A percentile compares a stretch with the other conserved stretches of the same genome.
These are phyloP conservation scores for Andrena haemorrhoa DNA, from an alignment of 2,888 invertebrate species.

Conservation along the genomic window DNA sequence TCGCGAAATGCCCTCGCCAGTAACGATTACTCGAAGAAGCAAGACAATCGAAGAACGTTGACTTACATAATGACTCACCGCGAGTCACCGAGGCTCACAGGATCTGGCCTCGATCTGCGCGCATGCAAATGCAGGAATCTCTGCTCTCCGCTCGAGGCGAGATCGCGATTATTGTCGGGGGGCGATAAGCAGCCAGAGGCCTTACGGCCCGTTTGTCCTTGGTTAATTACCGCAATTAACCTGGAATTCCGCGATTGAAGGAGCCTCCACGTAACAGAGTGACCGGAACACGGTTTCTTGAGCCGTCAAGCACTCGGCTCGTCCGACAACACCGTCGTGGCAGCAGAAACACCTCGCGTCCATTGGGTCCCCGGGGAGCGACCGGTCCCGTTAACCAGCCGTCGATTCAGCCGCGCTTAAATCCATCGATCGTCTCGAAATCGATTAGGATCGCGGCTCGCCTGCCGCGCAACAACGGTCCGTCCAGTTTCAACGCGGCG, in stretches of 20 bases:
- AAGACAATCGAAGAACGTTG: constrained; percentile 54
- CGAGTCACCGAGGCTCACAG: constrained; percentile 35
- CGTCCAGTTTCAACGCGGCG: too few relatives aligned
- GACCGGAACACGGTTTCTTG: constrained; percentile 29
- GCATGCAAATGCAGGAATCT: constrained; percentile 53
- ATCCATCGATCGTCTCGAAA: constrained; percentile 8
- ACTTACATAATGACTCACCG: constrained; percentile 68
- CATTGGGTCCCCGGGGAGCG: too few relatives aligned
- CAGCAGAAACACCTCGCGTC: background rate
- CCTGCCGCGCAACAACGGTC: too few relatives aligned
- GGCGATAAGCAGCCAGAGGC: constrained; percentile 23
- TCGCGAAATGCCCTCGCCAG: background rate
- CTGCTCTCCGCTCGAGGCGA: constrained; percentile 21
- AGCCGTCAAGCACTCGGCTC: background rate
- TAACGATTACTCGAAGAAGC: constrained; percentile 18
- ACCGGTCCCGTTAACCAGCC: constrained; percentile 35
- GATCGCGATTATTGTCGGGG: constrained; percentile 47
- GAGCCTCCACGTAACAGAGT: background rate
- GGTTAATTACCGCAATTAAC: constrained; percentile 31
- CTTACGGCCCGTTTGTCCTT: constrained; percentile 39
- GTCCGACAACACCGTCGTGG: background rate
- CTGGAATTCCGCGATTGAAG: constrained; percentile 17
- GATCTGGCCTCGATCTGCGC: constrained; percentile 64
- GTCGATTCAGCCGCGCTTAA: constrained; percentile 6
- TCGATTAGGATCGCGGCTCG: constrained; percentile 1